phyloP scores from a whole-genome alignment of 2,113 vertebrate genomes.

The Lates calcarifer region DNA sequence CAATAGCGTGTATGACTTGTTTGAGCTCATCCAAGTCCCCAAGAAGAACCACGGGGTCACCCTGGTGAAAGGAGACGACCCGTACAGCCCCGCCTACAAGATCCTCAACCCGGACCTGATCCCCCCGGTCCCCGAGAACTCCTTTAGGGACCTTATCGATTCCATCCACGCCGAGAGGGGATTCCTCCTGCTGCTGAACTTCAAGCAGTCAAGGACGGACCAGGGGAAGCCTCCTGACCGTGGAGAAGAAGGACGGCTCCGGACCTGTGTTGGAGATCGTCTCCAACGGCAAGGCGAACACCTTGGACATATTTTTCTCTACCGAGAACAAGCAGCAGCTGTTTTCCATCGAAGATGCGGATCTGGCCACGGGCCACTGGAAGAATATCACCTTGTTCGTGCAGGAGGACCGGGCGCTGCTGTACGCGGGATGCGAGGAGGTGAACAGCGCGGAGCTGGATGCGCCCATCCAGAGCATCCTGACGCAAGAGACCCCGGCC shows the following conservation, averaged over 20 bases:
- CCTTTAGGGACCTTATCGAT: constrained; percentile 94
- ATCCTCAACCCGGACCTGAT: constrained; percentile 94
- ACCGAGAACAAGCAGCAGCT: constrained; percentile 93
- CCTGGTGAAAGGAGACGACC: constrained; percentile 93
- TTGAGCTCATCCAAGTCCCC: constrained; percentile 89
- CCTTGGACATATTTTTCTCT: constrained; percentile 92
- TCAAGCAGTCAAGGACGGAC: constrained; percentile 94
- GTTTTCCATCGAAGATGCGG: constrained; percentile 94
- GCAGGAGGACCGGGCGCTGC: constrained; percentile 94
- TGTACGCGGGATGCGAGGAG: constrained; percentile 96
- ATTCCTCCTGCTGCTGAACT: constrained; percentile 94
- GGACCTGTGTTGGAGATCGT: constrained; percentile 94
- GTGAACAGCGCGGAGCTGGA: constrained; percentile 94
- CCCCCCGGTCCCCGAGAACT: constrained; percentile 90
- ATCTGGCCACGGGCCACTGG: constrained; percentile 94
- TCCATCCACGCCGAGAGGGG: constrained; percentile 93
- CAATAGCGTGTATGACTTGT: constrained; percentile 95
- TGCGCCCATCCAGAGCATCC: constrained; percentile 92
- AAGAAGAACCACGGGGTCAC: constrained; percentile 90
- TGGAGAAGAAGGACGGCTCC: constrained; percentile 92
- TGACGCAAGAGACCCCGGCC: constrained; percentile 88
- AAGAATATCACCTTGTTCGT: constrained; percentile 98
- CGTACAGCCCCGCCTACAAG: constrained; percentile 96
- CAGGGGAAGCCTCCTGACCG: constrained; percentile 91
- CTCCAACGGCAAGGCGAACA: constrained; percentile 96